Evolutionary conservation across 2,113 vertebrate species (phyloP), one percentile per base, ranked within the genome.

Genomic region (Agelaius tricolor): DNA sequence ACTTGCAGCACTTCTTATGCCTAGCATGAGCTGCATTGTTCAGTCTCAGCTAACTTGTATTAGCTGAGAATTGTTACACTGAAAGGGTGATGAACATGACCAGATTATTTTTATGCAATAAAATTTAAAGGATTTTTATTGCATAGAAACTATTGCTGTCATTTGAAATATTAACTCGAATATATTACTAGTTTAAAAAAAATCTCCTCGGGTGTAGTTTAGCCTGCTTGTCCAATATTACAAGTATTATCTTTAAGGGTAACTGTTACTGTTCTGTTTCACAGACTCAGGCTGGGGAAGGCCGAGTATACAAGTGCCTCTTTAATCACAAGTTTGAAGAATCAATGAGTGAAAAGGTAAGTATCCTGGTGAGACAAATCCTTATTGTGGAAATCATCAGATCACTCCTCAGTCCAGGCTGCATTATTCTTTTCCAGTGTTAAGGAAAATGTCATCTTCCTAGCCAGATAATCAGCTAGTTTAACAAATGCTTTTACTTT

Each of bases 311-410:
- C 97, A 99, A 99, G 95, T 99, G 99, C 98, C 98, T 99, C 86
- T 99, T 99, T 95, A 99, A 99, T 93, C 99, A 99, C 97, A 99
- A 99, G 97, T 99, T 99, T 98, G 99, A 99, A 96, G 99, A 99
- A 82, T 98, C 98, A 49, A 99, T 99, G 99, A 99, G 99, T 95
- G 99, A 99, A 93, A 98, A 99, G 98, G 99, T 99, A 79, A 6
- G 97, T 96, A 61, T 72, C 90, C 90, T 61, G 71, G 77, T 55
- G 35, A 83, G 90, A 66, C 39, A 89, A 84, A 55, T 85, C 49
- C 87, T 85, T 89, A 76, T 55, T 73, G 77, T 35, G 88, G 49
- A 77, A 86, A 79, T 74, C 35, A 37, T 72, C 28, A 39, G 61
- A 58, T 91, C 81, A 16, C 85, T 87, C 89, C 51, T 94, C 71